A percentile compares a stretch with the other conserved stretches of the same genome.
phyloP scores from a whole-genome alignment of 2,797 vertebrate species.

The Acanthiza pusilla region DNA sequence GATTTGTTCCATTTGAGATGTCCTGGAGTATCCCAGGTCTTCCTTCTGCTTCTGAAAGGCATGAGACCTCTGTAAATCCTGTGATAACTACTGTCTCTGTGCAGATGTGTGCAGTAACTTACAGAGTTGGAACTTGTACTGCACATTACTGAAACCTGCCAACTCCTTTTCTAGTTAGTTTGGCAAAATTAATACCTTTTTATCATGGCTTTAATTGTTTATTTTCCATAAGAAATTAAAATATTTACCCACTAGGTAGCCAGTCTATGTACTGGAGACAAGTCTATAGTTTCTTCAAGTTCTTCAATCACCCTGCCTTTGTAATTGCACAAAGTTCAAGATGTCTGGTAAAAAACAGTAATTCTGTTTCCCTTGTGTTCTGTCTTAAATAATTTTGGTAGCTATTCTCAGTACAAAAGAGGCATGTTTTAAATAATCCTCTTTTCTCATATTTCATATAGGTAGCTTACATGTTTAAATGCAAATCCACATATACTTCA shows the following conservation, averaged over 20 bases:
- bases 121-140: not conserved
- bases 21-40: not conserved
- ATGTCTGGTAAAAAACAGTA: not conserved
- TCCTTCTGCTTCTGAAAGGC: not conserved
- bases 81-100: not conserved
- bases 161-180: not conserved
- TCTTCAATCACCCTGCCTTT: not conserved
- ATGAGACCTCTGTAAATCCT: not conserved
- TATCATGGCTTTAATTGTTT: not conserved
- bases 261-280: not conserved
- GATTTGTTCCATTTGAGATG: not conserved
- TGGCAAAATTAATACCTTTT: not conserved
- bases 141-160: not conserved
- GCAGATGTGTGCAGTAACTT: not conserved
- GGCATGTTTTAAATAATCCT: not conserved
- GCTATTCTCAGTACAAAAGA: not conserved
- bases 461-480: not conserved
- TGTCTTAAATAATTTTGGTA: not conserved
- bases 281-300: not conserved
- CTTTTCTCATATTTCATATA: not conserved
- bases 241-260: not conserved
- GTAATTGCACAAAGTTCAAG: not conserved
- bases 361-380: not conserved
- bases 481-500: not conserved
- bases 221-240: not conserved